Percentiles rank a stretch among this genome's conserved stretches.
Evolutionary conservation across 2,797 vertebrate species (phyloP).

Genomic region (Smutsia gigantea): DNA sequence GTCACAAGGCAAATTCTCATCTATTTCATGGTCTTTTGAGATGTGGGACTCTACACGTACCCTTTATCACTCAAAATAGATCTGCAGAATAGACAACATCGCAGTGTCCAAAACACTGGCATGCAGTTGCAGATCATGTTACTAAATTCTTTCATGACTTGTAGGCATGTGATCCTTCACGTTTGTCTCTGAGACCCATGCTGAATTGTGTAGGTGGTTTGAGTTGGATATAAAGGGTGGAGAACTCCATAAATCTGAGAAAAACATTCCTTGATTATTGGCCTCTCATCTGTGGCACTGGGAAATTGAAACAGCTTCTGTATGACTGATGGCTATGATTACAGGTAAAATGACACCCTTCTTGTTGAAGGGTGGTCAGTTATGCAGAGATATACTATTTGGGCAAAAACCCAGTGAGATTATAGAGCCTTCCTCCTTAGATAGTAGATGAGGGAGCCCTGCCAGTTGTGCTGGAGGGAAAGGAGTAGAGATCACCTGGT

Average conservation of each 20-base stretch:
- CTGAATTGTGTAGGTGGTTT: not conserved
- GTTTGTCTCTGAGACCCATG: not conserved
- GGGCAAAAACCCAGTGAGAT: not conserved
- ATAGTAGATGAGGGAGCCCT: not conserved
- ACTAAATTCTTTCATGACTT: not conserved
- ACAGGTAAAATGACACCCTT: not conserved
- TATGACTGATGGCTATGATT: not conserved
- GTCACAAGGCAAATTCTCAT: not conserved
- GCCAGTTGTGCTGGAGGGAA: not conserved
- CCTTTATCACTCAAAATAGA: not conserved
- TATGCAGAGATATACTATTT: not conserved
- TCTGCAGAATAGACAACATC: not conserved
- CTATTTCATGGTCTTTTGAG: not conserved
- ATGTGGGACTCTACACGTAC: not conserved
- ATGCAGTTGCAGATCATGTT: not conserved
- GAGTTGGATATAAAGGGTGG: not conserved
- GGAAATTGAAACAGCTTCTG: not conserved
- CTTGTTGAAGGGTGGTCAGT: not conserved
- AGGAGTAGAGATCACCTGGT: not conserved
- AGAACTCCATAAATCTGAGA: not conserved
- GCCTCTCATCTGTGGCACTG: not conserved
- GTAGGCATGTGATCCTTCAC: not conserved
- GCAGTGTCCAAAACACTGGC: not conserved
- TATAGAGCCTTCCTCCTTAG: not conserved
- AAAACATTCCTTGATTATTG: not conserved